Percentiles rank a stretch among this genome's conserved stretches.
These are phyloP conservation scores for Patella ulyssiponensis DNA, from an alignment of 2,888 invertebrate genomes.

Conservation along the genomic window DNA sequence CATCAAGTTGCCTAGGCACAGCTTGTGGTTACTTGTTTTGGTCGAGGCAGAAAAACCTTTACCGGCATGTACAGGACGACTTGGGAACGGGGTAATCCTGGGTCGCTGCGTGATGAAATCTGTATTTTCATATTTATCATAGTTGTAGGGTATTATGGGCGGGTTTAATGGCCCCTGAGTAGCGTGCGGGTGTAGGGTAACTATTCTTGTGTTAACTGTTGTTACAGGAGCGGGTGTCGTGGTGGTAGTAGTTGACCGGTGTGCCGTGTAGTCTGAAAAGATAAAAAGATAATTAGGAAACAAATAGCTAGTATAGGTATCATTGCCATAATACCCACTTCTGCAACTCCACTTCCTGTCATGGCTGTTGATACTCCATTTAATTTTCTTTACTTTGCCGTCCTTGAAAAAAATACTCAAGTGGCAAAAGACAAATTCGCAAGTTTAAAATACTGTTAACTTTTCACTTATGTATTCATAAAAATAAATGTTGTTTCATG, in stretches of 20 bases:
- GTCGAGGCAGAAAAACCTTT: constrained; percentile 6
- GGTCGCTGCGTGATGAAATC: not conserved
- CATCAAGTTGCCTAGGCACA: constrained; percentile 2
- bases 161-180: not conserved
- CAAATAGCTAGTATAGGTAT: too few relatives aligned
- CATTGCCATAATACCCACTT: too few relatives aligned
- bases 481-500: too few relatives aligned
- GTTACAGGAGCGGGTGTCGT: not conserved
- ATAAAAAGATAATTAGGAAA: not conserved
- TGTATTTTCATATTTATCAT: constrained; percentile 8
- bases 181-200: not conserved
- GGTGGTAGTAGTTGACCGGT: not conserved
- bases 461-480: too few relatives aligned
- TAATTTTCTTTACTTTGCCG: too few relatives aligned
- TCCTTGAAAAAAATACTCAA: too few relatives aligned
- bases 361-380: too few relatives aligned
- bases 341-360: too few relatives aligned
- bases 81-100: not conserved
- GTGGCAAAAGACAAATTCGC: too few relatives aligned
- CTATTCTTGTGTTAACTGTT: not conserved
- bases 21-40: not conserved
- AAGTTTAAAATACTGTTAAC: too few relatives aligned
- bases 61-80: constrained; percentile 10
- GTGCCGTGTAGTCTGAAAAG: not conserved
- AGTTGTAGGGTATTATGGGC: not conserved